Evolutionary conservation across 2,888 invertebrate genomes (phyloP), one percentile per base, ranked within the genome.

Genomic region (Chalcis sispes): DNA sequence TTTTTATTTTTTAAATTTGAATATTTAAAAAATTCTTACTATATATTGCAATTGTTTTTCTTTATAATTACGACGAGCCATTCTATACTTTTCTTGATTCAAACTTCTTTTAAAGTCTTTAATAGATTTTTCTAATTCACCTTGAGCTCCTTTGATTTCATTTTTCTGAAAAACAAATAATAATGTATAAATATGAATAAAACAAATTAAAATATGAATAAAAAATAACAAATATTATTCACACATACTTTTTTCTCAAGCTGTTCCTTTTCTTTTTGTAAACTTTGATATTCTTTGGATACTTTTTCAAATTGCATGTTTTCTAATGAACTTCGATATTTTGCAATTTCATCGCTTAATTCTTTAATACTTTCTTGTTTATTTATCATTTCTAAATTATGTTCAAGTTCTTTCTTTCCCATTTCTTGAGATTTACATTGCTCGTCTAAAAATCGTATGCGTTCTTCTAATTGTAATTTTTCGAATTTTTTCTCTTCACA

Each of bases 1-100:
- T 42, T 42, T 42, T 42, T n/a, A n/a, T n/a, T n/a, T n/a, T n/a
- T n/a, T n/a, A n/a, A n/a, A n/a, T n/a, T n/a, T n/a, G n/a, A n/a
- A n/a, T n/a, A n/a, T n/a, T n/a, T n/a, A n/a, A n/a, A n/a, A n/a
- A 42, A 42, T 13, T 42, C 15, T 90, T 0, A 94, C 91, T 72
- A 88, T 87, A 29, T 91, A 82, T 81, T 95, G 93, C 61, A 94
- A 93, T 80, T 91, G 91, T 81, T 93, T 93, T 72, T 92, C 91
- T 65, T 91, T 91, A 84, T 94, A 95, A 78, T 93, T 93, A 74
- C 90, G 90, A 46, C 93, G 91, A 1, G 95, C 94, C 82, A 94
- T 91, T 85, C 92, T 93, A 81, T 92, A 93, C 81, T 92, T 89
- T 0, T 93, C n/a, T 77, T 92, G 91, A 27, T 90, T 90, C 54